Conservation (phyloP, 2,113 vertebrate genomes). For the Lates calcarifer region DNA sequence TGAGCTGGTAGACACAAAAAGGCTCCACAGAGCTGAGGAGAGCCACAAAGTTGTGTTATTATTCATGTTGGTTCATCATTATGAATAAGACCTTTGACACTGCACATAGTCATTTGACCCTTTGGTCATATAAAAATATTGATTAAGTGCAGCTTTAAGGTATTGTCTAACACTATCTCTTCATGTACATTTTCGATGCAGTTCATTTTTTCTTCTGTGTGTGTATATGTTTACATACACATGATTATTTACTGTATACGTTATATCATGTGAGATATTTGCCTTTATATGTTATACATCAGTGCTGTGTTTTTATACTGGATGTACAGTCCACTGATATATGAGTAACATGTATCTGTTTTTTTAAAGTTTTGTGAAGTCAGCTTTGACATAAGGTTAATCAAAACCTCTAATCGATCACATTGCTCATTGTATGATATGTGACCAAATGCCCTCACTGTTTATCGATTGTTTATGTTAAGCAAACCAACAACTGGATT, state of each 20-base stretch:
- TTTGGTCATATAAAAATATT: neutral
- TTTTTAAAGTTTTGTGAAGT: conserved; percentile 34
- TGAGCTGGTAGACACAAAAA: too few relatives aligned
- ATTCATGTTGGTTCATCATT: neutral
- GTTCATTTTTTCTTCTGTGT: neutral
- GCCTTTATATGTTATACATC: neutral
- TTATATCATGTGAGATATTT: neutral
- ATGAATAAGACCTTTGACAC: neutral
- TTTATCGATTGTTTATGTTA: conserved; percentile 49
- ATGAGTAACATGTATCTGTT: neutral
- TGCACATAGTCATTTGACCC: neutral
- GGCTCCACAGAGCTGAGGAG: neutral
- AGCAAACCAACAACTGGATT: conserved; percentile 48
- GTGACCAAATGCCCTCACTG: conserved; percentile 2
- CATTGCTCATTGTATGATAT: neutral
- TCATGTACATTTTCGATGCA: neutral
- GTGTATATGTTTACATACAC: neutral
- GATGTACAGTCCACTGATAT: neutral
- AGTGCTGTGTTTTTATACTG: neutral
- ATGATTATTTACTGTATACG: too few relatives aligned
- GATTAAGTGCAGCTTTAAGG: too few relatives aligned
- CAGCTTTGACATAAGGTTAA: conserved; percentile 21
- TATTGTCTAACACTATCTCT: too few relatives aligned
- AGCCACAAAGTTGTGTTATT: neutral
- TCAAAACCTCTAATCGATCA: conserved; percentile 35